phyloP scores from a whole-genome alignment of 2,113 vertebrate genomes.

The Gobiocypris rarus region DNA sequence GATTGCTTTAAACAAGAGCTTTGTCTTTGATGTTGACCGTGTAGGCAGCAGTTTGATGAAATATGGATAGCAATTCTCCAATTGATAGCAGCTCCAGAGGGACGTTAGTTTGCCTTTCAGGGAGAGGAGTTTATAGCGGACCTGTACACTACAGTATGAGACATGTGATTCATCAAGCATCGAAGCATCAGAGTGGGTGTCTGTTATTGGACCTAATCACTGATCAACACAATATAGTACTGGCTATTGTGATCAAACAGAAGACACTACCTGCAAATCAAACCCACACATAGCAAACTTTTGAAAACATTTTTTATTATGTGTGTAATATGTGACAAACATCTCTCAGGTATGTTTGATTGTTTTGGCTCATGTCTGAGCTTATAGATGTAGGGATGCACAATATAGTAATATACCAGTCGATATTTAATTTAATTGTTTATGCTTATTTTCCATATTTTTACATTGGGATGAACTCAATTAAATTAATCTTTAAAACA shows the following conservation, averaged over 20 bases:
- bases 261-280: conserved; percentile 47
- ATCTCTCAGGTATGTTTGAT: neutral
- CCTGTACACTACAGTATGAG: conserved; percentile 33
- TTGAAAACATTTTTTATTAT: conserved; percentile 41
- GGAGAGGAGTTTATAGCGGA: conserved; percentile 66
- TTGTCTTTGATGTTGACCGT: conserved; percentile 77
- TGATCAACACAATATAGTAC: conserved; percentile 53
- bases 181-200: conserved; percentile 56
- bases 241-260: conserved; percentile 66
- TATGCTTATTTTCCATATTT: neutral
- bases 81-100: conserved; percentile 69
- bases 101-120: conserved; percentile 68
- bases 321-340: neutral
- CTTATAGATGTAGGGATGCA: neutral
- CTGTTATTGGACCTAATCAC: conserved; percentile 69
- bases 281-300: neutral
- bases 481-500: too few relatives aligned
- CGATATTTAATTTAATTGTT: neutral
- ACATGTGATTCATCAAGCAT: conserved; percentile 49
- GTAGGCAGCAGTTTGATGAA: conserved; percentile 77
- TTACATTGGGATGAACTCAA: too few relatives aligned
- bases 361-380: neutral
- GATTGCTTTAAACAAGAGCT: conserved; percentile 66
- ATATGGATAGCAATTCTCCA: conserved; percentile 75
- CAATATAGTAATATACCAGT: neutral